Evolutionary conservation across 2,888 invertebrate genomes (phyloP), one percentile per base, ranked within the genome.

Genomic region (Limnephilus auricula): DNA sequence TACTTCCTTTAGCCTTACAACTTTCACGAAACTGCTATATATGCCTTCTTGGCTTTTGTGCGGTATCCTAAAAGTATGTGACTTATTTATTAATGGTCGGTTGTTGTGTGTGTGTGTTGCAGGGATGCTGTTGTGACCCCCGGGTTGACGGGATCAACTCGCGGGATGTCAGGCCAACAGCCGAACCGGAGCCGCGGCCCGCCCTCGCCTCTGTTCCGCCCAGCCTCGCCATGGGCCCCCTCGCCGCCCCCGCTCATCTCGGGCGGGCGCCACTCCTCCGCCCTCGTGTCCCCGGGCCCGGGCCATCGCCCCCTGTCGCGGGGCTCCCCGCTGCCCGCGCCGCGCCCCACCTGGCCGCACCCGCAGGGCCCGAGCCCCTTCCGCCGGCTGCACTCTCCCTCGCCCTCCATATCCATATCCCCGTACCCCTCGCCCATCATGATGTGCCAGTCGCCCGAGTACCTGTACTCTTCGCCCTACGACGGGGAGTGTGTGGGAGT

Each of bases 211-310:
- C 96, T 97, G 93, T 98, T 97, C 95, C 97, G 98, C 78, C 97
- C 98, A 65, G 97, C 97, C 25, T 98, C 98, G 79, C 98, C 98
- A 88, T 98, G 97, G 96, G 97, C 97, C 13, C 97, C 97, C 1
- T 97, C 97, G 93, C 97, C 98, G 0, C 97, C 97, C n/a, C 97
- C 97, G 5, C 96, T 97, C 92, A 96, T 97, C 93, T 96, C 97
- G 88, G 97, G 97, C 86, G 96, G 96, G 34, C 95, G 96, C 93
- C 96, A 96, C 94, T 95, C 96, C 93, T 94, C 95, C 94, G 96
- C 96, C 87, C 95, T 97, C 89, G 95, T 97, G 84, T 96, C 96
- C 13, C 95, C 96, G 90, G 95, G 96, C 92, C 92, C 94, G 93
- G 95, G 96, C 94, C 94, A 95, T 94, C 93, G 95, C 94, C 94